phyloP scores from a whole-genome alignment of 2,113 vertebrate species.

The Conger conger region DNA sequence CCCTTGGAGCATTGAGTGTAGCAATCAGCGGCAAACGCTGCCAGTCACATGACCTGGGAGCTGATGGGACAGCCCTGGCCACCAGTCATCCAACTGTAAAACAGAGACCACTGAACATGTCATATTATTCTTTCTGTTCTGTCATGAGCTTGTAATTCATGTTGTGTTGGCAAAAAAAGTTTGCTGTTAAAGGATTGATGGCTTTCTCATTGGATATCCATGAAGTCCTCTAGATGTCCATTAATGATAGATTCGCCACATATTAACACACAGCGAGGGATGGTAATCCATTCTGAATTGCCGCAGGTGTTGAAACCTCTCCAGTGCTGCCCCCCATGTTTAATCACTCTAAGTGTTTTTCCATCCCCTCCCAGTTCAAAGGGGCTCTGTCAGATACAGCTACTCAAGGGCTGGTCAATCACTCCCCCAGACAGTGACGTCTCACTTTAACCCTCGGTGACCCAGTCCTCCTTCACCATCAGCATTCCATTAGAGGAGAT shows the following conservation, averaged over 20 bases:
- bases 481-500: neutral
- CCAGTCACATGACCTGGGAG: neutral
- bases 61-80: neutral
- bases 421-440: neutral
- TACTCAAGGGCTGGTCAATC: neutral
- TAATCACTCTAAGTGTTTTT: slow-evolving; percentile 65
- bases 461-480: neutral
- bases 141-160: slow-evolving; percentile 23
- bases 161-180: slow-evolving; percentile 48
- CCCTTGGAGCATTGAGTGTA: neutral
- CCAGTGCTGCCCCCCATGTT: slow-evolving; percentile 46
- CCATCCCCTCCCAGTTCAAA: slow-evolving; percentile 28
- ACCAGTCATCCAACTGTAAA: neutral
- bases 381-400: neutral
- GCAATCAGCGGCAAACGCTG: neutral
- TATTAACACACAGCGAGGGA: slow-evolving; percentile 50
- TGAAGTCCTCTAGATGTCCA: slow-evolving; percentile 61
- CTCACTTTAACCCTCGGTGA: neutral
- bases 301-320: slow-evolving; percentile 45
- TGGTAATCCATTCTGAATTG: slow-evolving; percentile 57
- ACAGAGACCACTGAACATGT: neutral
- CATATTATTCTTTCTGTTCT: neutral
- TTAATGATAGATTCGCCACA: slow-evolving; percentile 59
- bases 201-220: slow-evolving; percentile 62
- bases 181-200: slow-evolving; percentile 55